phyloP scores from a whole-genome alignment of 2,113 vertebrate genomes.

The Elaphurus davidianus region DNA sequence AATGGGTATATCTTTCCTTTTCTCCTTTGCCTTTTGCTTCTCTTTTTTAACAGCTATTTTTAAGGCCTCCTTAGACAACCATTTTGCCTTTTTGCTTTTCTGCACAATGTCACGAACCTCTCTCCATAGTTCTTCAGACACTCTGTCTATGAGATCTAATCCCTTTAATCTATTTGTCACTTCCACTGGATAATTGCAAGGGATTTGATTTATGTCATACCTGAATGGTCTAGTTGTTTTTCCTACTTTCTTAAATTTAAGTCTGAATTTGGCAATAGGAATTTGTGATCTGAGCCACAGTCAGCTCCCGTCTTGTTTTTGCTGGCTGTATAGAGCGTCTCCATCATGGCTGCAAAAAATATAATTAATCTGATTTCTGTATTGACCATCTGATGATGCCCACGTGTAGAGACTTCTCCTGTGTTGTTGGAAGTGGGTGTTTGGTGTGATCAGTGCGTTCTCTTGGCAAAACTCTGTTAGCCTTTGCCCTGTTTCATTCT shows the following conservation, averaged over 20 bases:
- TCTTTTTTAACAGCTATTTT: background rate
- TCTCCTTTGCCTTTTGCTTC: background rate
- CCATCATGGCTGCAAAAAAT: background rate
- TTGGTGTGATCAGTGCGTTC: background rate
- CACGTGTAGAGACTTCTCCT: background rate
- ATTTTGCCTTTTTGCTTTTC: background rate
- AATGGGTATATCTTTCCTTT: background rate
- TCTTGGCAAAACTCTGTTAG: background rate
- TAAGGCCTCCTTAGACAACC: background rate
- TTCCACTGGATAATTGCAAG: background rate
- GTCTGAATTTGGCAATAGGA: background rate
- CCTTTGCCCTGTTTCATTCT: background rate
- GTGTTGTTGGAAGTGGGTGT: background rate
- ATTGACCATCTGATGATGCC: background rate
- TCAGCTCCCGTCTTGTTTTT: background rate
- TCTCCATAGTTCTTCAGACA: background rate
- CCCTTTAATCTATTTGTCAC: background rate
- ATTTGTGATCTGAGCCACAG: background rate
- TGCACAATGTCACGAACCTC: background rate
- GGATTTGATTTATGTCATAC: background rate
- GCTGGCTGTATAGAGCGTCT: background rate
- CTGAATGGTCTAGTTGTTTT: background rate
- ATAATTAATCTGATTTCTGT: background rate
- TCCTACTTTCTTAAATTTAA: background rate
- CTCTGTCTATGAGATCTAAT: background rate